Evolutionary conservation across 2,888 invertebrate species (phyloP).

Genomic region (Antheraea assamensis): DNA sequence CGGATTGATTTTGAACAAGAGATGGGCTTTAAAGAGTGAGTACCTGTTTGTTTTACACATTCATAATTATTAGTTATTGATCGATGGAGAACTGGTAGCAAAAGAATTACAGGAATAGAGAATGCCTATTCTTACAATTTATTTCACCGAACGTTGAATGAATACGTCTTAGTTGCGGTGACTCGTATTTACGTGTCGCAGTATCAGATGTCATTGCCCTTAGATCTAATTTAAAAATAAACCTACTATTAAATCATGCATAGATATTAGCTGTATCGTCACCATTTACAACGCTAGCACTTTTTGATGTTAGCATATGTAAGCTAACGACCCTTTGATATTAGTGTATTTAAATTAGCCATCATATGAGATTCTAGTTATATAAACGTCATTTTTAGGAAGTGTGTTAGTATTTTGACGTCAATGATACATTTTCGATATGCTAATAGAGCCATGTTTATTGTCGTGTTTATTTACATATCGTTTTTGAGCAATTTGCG

Average conservation of each 20-base stretch:
- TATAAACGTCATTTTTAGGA: background rate
- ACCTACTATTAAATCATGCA: background rate
- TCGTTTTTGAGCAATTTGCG: background rate
- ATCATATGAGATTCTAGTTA: background rate
- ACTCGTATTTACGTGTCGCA: background rate
- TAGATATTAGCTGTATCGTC: background rate
- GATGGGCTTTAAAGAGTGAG: slow-evolving; percentile 83
- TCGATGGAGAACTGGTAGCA: background rate
- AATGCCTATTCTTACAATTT: no score
- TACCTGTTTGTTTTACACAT: slow-evolving; percentile 31
- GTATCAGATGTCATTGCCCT: background rate
- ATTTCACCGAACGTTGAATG: no score
- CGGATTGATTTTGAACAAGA: slow-evolving; percentile 73
- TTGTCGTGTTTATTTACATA: background rate
- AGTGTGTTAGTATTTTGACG: background rate
- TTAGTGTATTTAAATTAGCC: background rate
- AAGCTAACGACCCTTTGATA: background rate
- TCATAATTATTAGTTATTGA: background rate
- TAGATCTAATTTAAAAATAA: background rate
- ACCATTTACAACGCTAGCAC: background rate
- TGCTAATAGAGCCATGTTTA: background rate
- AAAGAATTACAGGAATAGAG: background rate
- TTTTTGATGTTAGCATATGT: background rate
- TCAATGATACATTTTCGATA: background rate
- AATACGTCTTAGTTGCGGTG: background rate